Conservation (phyloP, 2,888 invertebrate genomes). For the Aromia moschata region DNA sequence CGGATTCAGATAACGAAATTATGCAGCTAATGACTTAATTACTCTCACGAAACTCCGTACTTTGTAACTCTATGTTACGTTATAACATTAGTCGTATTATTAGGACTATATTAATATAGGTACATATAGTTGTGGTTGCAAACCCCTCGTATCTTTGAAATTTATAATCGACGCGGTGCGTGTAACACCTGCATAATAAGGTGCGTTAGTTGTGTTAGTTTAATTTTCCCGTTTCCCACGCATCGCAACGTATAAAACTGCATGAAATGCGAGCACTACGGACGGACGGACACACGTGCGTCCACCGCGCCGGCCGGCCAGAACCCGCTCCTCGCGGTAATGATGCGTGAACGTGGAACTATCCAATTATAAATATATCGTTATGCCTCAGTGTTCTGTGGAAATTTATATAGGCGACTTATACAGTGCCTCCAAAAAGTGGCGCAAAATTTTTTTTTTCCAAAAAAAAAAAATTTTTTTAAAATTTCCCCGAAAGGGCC, state of each 20-base stretch:
- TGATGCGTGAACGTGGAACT: constrained; percentile 41
- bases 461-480: no score
- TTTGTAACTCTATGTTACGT: no score
- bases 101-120: no score
- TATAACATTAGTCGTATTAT: no score
- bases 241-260: constrained; percentile 32
- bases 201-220: constrained; percentile 26
- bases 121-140: no score
- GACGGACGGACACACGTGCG: constrained; percentile 43
- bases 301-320: constrained; percentile 29
- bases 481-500: no score
- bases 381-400: constrained; percentile 43
- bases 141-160: constrained; percentile 17
- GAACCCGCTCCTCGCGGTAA: constrained; percentile 28
- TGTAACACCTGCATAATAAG: constrained; percentile 40
- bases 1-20: no score
- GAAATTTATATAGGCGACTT: constrained; percentile 28
- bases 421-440: constrained; percentile 9
- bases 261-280: constrained; percentile 18
- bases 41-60: no score
- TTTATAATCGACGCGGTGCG: constrained; percentile 33
- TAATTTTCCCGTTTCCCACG: constrained; percentile 44
- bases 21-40: no score
- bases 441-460: no score
- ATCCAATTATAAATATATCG: constrained; percentile 47